Base-by-base conservation (phyloP, 2,888 invertebrate genomes). In the Pyrrhosoma nymphula region DNA sequence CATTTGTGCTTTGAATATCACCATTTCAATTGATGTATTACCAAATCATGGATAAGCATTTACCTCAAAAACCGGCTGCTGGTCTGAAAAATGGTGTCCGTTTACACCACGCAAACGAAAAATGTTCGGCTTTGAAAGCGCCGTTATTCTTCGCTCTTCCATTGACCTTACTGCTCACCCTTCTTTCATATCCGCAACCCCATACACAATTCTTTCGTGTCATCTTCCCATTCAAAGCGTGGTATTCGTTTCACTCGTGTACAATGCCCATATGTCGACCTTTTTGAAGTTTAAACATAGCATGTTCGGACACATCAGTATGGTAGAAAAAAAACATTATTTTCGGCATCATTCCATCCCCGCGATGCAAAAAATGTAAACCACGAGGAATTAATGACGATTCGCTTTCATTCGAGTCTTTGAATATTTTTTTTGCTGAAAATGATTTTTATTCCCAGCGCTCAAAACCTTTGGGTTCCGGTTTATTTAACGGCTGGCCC, bases 301-400 rank as follows among this genome's bases (percentile, higher is more conserved):
- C 82, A 35, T 82, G 82, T 82, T 82, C 82, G 35, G 35, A 35
- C 1, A 82, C 82, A 82, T 35, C 82, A 35, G 82, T 16, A 35
- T 6, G 35, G 82, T 82, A 82, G 3, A 82, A 82, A 82, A 69
- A 82, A 35, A 69, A 10, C 35, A 35, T 82, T 82, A 18, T 82
- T 30, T 82, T 82, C 35, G 23, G 14, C 82, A 35, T 35, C 30
- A 23, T 14, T 0, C 16, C 82, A 20, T 26, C 20, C 75, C 55
- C 55, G 2, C 26, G 14, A n/a, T 3, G 0, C 23, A n/a, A 89
- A 56, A 47, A 89, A 55, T 26, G 56, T 12, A 56, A 89, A 47
- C n/a, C 89, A 56, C 89, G 35, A 89, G 89, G 89, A 55, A 56
- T 89, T 89, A 89, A 89, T 89, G 56, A 55, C 89, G 55, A 89